Conservation (phyloP, 1,140 invertebrate species). For the Atta colombica region DNA sequence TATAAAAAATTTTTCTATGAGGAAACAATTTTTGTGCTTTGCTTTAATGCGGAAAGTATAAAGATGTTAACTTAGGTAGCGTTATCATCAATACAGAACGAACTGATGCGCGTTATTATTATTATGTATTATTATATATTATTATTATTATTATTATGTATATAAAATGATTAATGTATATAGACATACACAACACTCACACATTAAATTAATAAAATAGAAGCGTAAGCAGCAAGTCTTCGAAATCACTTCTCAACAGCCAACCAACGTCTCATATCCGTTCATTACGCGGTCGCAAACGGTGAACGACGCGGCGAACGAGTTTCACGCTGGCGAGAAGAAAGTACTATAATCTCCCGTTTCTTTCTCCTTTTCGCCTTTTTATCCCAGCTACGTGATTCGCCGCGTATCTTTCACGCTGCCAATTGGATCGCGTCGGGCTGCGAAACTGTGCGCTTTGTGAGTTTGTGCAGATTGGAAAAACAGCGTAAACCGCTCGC, state of each 20-base stretch:
- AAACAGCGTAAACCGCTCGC: constrained; percentile 31
- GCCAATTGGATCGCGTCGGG: constrained; percentile 57
- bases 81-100: background rate
- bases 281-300: constrained; percentile 19
- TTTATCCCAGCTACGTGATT: constrained; percentile 35
- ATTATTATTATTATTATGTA: background rate
- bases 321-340: constrained; percentile 42
- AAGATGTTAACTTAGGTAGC: background rate
- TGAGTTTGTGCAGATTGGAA: constrained; percentile 9
- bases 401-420: constrained; percentile 48
- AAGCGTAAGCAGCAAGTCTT: background rate
- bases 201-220: background rate
- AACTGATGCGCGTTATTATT: background rate
- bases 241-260: background rate
- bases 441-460: constrained; percentile 34
- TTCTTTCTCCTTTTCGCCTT: constrained; percentile 27
- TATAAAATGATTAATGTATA: background rate
- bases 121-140: no score
- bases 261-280: background rate
- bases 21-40: background rate
- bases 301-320: constrained; percentile 12
- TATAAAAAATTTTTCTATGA: constrained; percentile 33
- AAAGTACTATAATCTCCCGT: constrained; percentile 36
- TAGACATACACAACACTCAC: background rate
- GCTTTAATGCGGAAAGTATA: background rate